Base-by-base conservation (phyloP, 2,113 vertebrate genomes). In the Psittacara wagleri region DNA sequence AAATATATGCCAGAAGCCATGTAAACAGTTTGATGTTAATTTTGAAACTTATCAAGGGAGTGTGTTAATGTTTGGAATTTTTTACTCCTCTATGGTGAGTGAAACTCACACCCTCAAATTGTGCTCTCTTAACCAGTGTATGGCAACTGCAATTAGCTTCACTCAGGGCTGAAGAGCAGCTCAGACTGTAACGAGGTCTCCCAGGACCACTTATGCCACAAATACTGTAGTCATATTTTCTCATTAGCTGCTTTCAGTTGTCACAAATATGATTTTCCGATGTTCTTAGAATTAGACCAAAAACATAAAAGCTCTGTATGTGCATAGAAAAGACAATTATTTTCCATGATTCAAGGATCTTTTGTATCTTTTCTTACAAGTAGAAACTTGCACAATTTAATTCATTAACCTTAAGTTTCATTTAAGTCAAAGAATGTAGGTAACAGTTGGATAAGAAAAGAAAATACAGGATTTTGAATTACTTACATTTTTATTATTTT, bases 121-220 rank as follows among this genome's bases (percentile, higher is more conserved):
- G 91, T 96, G 76, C 94, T 95, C 91, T 97, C 93, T 93, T 95
- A 97, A 96, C 91, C 92, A 95, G 86, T 94, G 93, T 96, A 96
- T 98, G 97, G 98, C 97, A 98, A 94, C 95, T 98, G 98, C 98
- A 98, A 97, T 99, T 99, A 99, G 97, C 91, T 98, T 98, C 72
- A 64, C 94, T 97, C 84, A 62, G 98, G 97, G 96, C 98, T 95
- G 83, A 98, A 97, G 96, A 96, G 94, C 96, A 91, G 98, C 98
- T 97, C 97, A 96, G 97, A 94, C 97, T 96, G 98, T 99, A 99
- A 99, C 98, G 98, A 98, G 98, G 98, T 98, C 99, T 99, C 98
- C 44, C 74, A 98, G 98, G 98, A 98, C 96, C 96, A 95, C 97
- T 97, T 96, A 95, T 84, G 70, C 96, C 88, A 77, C 97, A 97